Evolutionary conservation across 2,113 vertebrate genomes (phyloP).

Genomic region (Pandion haliaetus): DNA sequence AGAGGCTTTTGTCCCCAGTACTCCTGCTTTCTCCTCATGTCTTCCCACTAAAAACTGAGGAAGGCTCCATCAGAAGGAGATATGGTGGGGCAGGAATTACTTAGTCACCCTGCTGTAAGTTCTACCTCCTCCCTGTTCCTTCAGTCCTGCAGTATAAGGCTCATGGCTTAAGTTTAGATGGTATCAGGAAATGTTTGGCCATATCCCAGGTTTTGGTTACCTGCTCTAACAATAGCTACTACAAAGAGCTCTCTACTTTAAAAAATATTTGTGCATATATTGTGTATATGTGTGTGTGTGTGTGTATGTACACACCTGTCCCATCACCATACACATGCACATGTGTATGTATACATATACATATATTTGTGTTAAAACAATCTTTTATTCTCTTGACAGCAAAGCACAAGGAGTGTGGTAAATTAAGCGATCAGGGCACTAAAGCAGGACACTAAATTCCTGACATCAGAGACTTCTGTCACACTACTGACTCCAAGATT

Average conservation of each 20-base stretch:
- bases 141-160: neutral
- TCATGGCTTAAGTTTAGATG: neutral
- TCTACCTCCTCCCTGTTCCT: neutral
- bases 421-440: neutral
- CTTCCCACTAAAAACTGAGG: neutral
- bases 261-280: neutral
- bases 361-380: neutral
- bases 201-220: neutral
- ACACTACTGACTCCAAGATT: neutral
- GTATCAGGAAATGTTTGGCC: neutral
- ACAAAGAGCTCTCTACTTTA: neutral
- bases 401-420: neutral
- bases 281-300: rapidly evolving
- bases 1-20: neutral
- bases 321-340: neutral
- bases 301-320: neutral
- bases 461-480: neutral
- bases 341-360: rapidly evolving
- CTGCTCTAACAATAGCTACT: neutral
- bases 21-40: neutral
- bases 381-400: neutral
- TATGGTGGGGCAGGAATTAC: neutral
- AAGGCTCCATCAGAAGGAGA: neutral
- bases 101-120: neutral
- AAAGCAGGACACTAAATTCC: neutral